Evolutionary conservation across 2,113 vertebrate genomes (phyloP), one percentile per base, ranked within the genome.

Genomic region (Aspidoscelis tigris): DNA sequence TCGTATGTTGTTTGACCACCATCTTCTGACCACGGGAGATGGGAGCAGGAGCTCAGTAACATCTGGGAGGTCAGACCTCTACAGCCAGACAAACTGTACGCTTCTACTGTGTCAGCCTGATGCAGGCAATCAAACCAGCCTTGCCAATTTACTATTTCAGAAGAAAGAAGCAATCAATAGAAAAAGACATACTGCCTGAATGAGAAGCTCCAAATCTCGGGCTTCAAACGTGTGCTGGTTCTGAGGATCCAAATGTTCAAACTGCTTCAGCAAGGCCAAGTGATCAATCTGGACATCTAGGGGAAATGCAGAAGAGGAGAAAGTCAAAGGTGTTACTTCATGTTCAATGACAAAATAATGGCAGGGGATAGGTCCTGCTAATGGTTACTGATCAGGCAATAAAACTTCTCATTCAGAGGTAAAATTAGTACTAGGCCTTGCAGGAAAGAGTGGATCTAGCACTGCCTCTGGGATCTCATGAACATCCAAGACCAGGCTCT

Each of bases 181-280:
- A 16, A 61, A 18, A 2, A 11, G 22, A 80, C 88, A 86, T 94
- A 98, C 98, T 61, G 98, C 96, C 7, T 97, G 96, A 75, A 98
- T 98, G 16, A 98, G 96, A 85, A 98, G 94, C 94, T 98, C 97
- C n/a, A 98, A 93, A 92, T 98, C 98, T 82, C 96, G 97, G 88
- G 98, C 97, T 89, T 98, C 98, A 2, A 98, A 98, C 0, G 97
- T 98, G 92, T 98, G 98, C 86, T 98, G 97, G 87, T 98, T 98
- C 94, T 98, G 97, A 3, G 97, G 96, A 89, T 98, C 98, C 93
- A 98, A 95, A 88, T 98, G 98, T 89, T 98, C 97, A 90, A 98
- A 98, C 91, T 98, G 98, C 95, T 97, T 98, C 80, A 98, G 95
- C 83, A 98, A 95, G 21, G 94, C 95, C 73, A 95, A 83, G 69